Conservation (phyloP, 2,888 invertebrate species). For the Hylaea fasciaria region DNA sequence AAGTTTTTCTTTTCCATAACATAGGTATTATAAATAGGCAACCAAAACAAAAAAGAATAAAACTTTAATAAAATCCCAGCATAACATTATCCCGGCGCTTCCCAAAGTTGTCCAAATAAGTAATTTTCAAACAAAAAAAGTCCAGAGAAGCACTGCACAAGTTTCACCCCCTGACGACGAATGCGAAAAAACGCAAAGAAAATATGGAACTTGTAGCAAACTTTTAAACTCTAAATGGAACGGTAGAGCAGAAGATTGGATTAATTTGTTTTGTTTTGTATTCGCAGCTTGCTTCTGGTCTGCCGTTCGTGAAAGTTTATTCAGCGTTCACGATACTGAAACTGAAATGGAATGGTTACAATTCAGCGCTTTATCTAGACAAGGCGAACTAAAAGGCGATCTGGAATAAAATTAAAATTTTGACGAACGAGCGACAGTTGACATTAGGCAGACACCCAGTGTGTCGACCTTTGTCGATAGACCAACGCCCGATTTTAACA, state of each 20-base stretch:
- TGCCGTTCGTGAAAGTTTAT: not conserved
- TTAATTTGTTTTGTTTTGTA: slow-evolving; percentile 34
- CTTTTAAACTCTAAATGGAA: slow-evolving; percentile 34
- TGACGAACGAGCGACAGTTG: too few relatives aligned
- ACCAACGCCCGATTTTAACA: too few relatives aligned
- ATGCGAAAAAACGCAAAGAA: slow-evolving; percentile 16
- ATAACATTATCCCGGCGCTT: not conserved
- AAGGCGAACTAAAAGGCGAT: too few relatives aligned
- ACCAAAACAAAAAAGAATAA: not conserved
- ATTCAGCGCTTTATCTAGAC: too few relatives aligned
- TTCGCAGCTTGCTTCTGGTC: slow-evolving; percentile 3
- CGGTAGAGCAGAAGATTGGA: slow-evolving; percentile 31
- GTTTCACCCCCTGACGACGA: slow-evolving; percentile 5
- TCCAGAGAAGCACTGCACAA: slow-evolving; percentile 1
- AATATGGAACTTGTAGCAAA: slow-evolving; percentile 33
- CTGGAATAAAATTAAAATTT: too few relatives aligned
- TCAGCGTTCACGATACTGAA: not conserved
- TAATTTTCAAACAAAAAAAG: not conserved
- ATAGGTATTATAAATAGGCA: not conserved
- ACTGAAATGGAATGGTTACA: too few relatives aligned
- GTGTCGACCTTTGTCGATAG: too few relatives aligned
- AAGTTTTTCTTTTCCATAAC: too few relatives aligned
- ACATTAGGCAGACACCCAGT: too few relatives aligned
- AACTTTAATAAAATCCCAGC: not conserved
- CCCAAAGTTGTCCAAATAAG: not conserved